Percentiles rank a stretch among this genome's conserved stretches.
Conservation (phyloP, 2,113 vertebrate genomes). For the Genyomyrus donnyi region DNA sequence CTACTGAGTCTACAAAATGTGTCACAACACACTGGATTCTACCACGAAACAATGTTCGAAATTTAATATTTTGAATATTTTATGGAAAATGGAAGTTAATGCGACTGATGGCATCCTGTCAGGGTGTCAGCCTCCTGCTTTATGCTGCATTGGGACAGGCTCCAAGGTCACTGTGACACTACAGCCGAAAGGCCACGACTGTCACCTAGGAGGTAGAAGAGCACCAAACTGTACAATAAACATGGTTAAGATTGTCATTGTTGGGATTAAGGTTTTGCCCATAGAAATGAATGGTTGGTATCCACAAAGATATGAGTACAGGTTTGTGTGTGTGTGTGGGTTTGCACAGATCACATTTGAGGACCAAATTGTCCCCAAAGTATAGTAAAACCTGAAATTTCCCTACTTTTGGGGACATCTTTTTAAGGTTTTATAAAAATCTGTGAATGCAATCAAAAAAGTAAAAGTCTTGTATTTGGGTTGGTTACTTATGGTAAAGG, state of each 20-base stretch:
- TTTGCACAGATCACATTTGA: too few relatives aligned
- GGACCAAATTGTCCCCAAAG: too few relatives aligned
- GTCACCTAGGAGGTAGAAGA: neutral
- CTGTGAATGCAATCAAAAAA: too few relatives aligned
- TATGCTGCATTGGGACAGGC: neutral
- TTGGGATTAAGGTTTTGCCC: too few relatives aligned
- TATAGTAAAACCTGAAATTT: too few relatives aligned
- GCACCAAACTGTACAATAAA: neutral
- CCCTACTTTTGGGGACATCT: too few relatives aligned
- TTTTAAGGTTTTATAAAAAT: too few relatives aligned
- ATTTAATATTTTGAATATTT: neutral
- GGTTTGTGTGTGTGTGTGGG: too few relatives aligned
- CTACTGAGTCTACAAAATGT: neutral
- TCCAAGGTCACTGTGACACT: neutral
- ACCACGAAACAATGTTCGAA: neutral
- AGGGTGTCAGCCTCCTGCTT: neutral
- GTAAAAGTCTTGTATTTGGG: too few relatives aligned
- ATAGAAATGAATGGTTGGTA: too few relatives aligned
- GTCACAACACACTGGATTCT: neutral
- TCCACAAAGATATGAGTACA: too few relatives aligned
- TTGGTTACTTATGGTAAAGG: too few relatives aligned
- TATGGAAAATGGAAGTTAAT: neutral
- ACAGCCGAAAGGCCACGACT: neutral
- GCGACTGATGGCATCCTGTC: neutral
- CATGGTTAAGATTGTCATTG: neutral